phyloP scores from a whole-genome alignment of 2,888 invertebrate genomes.

The Anarsia innoxiella region DNA sequence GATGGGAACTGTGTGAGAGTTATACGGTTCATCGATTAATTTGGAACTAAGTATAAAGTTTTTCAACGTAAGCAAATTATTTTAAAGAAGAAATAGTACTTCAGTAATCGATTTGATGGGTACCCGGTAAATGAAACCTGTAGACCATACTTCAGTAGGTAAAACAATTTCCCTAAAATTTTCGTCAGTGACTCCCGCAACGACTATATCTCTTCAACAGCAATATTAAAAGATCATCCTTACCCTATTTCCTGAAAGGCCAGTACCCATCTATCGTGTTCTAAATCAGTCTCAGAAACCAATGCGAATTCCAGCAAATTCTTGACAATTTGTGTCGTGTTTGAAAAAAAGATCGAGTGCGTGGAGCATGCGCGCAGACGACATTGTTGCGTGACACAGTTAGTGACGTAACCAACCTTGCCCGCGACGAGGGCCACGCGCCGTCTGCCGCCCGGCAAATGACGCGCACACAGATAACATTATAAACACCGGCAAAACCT shows the following conservation, averaged over 20 bases:
- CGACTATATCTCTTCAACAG: too few relatives aligned
- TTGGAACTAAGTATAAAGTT: too few relatives aligned
- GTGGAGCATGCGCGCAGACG: slow-evolving; percentile 8
- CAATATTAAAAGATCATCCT: too few relatives aligned
- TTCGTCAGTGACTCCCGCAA: too few relatives aligned
- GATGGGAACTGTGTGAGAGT: too few relatives aligned
- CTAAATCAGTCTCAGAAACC: background rate
- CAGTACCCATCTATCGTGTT: background rate
- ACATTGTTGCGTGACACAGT: slow-evolving; percentile 19
- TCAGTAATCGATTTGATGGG: too few relatives aligned
- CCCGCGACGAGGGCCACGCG: slow-evolving; percentile 29
- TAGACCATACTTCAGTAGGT: too few relatives aligned
- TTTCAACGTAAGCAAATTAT: too few relatives aligned
- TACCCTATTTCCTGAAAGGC: background rate
- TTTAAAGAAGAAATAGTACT: too few relatives aligned
- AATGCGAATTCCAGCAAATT: background rate
- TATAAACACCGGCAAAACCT: slow-evolving; percentile 21
- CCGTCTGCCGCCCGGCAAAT: slow-evolving; percentile 22
- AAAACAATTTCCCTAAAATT: too few relatives aligned
- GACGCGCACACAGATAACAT: slow-evolving; percentile 26
- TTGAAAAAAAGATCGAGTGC: background rate
- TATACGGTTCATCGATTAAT: too few relatives aligned
- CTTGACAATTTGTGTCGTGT: background rate
- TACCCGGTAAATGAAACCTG: too few relatives aligned
- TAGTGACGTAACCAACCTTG: slow-evolving; percentile 40